Evolutionary conservation across 2,888 invertebrate genomes (phyloP), one percentile per base, ranked within the genome.

Genomic region (Zaprionus bogoriensis): DNA sequence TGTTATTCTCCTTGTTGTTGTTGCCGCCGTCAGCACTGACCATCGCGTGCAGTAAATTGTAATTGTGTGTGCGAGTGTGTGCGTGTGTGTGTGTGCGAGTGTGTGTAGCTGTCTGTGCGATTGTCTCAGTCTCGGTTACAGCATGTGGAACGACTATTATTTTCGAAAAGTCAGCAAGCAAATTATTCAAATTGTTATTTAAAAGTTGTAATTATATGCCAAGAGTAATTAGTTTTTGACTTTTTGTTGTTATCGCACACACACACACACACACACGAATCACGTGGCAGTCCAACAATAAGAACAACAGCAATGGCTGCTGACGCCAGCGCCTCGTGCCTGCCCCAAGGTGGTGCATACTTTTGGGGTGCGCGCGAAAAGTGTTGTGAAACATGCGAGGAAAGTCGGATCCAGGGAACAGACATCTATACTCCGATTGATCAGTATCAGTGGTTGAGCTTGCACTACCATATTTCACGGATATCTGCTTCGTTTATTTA

Each of bases 11-110:
- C 42, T 46, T 54, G 39, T 54, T 38, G 41, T 25, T 68, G 47
- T 38, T 76, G 57, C 30, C 48, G 47, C 55, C 54, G 45, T 58
- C 65, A 51, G 45, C 59, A 36, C 61, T 82, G 87, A 80, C 79
- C 76, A 85, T 88, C 75, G 83, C 83, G 83, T 84, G 88, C 83
- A 84, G 83, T 59, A 87, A 84, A 88, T 88, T 84, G 87, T 51
- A 22, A 47, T 27, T 20, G 45, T 14, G 28, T 27, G 22, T 19
- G 42, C 30, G n/a, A 36, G 44, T 23, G 6, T 27, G 22, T 20
- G 28, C 14, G 1, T 30, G 27, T 38, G 12, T 12, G 12, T 28
- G 12, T 44, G 10, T 70, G n/a, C n/a, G n/a, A n/a, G n/a, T n/a
- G n/a, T n/a, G n/a, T n/a, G n/a, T n/a, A n/a, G n/a, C n/a, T n/a